Evolutionary conservation across 2,888 invertebrate genomes (phyloP).

Genomic region (Amaurobius ferox): DNA sequence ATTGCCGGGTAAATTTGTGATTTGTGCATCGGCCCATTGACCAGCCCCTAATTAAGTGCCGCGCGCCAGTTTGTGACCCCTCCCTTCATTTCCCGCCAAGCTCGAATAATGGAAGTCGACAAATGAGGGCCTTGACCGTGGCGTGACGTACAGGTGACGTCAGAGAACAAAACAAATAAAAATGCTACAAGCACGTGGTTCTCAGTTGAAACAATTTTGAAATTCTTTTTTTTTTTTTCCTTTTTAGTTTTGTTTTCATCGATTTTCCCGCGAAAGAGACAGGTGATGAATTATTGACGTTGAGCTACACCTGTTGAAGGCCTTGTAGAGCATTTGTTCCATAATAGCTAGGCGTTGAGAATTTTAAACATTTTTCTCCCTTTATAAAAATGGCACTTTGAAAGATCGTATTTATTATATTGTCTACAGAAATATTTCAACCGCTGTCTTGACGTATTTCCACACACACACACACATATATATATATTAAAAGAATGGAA

Average conservation of each 20-base stretch:
- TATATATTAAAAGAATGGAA: too few species aligned
- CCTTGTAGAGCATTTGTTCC: too few species aligned
- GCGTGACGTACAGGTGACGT: conserved; percentile 24
- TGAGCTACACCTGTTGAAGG: conserved; percentile 21
- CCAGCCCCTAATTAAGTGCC: conserved; percentile 21
- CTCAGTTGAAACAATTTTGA: conserved; percentile 7
- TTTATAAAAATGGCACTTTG: too few species aligned
- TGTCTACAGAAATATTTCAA: too few species aligned
- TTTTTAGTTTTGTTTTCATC: conserved; percentile 7
- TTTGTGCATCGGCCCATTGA: conserved; percentile 25
- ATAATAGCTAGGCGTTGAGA: too few species aligned
- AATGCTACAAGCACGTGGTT: conserved; percentile 13
- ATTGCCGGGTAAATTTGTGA: conserved; percentile 32
- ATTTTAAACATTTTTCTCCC: too few species aligned
- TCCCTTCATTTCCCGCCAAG: not conserved
- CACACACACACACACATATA: too few species aligned
- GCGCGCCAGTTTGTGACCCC: conserved; percentile 1
- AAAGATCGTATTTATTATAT: too few species aligned
- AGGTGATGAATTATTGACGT: conserved; percentile 21
- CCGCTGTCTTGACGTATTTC: too few species aligned
- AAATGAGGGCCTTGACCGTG: conserved; percentile 40
- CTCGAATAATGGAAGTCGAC: conserved; percentile 24
- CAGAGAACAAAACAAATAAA: conserved; percentile 18
- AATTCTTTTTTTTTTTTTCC: not conserved
- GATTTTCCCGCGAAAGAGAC: conserved; percentile 12